Evolutionary conservation across 2,113 vertebrate species (phyloP).

Genomic region (Dromaius novaehollandiae): DNA sequence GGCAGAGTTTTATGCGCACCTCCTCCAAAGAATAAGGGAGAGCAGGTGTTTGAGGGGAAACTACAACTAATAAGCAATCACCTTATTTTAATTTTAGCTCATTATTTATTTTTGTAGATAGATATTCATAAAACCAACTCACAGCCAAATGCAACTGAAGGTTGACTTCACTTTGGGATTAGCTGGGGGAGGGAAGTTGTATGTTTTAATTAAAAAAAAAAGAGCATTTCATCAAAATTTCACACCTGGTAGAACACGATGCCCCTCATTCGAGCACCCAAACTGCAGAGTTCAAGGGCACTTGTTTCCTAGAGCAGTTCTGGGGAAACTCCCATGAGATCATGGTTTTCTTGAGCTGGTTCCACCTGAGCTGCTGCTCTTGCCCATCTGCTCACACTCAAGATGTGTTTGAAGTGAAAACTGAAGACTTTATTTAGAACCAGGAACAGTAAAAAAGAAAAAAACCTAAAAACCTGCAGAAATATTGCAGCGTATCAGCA

Average conservation of each 20-base stretch:
- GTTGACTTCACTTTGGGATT: neutral
- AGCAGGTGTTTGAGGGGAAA: neutral
- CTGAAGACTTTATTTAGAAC: neutral
- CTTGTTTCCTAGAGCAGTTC: neutral
- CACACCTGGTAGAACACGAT: neutral
- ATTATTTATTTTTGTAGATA: neutral
- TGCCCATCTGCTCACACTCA: neutral
- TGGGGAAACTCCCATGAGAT: fast-evolving
- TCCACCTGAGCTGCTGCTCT: neutral
- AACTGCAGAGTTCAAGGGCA: neutral
- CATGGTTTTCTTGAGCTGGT: neutral
- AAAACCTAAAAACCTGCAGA: fast-evolving
- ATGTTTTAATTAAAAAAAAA: neutral
- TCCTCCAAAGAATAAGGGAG: neutral
- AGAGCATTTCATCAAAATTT: neutral
- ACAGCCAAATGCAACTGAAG: fast-evolving
- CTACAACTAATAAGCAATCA: neutral
- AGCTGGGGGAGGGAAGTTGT: neutral
- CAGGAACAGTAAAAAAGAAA: neutral
- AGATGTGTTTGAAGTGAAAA: neutral
- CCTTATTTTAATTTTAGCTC: neutral
- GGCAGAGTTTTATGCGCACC: neutral
- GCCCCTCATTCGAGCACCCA: neutral
- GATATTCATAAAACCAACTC: neutral
- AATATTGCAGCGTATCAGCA: neutral